Conservation (phyloP, 1,140 invertebrate genomes). For the Drosophila takahashii region DNA sequence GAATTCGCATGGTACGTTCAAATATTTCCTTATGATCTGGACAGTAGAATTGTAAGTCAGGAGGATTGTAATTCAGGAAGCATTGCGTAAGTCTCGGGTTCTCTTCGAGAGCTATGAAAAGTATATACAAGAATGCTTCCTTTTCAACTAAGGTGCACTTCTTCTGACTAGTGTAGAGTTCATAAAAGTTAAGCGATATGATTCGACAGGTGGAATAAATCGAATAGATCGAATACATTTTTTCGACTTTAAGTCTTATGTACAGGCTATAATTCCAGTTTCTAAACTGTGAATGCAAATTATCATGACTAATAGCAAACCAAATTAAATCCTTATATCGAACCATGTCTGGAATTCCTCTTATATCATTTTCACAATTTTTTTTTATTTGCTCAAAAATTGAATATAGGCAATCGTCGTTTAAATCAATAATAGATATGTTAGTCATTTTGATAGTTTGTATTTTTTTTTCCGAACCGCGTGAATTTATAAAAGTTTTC, state of each 20-base stretch:
- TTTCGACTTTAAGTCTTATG: not conserved
- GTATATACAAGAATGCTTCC: too few species aligned
- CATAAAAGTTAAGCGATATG: too few species aligned
- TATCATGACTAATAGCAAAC: not conserved
- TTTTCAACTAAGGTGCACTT: too few species aligned
- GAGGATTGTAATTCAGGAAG: too few species aligned
- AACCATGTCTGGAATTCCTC: not conserved
- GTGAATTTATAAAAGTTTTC: not conserved
- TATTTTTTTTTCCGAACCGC: not conserved
- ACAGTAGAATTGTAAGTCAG: too few species aligned
- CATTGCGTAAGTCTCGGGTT: too few species aligned
- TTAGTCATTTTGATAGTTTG: not conserved
- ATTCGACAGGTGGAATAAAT: too few species aligned
- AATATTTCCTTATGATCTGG: too few species aligned
- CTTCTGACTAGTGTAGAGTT: too few species aligned
- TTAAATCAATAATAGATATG: not conserved
- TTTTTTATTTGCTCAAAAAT: slow-evolving; percentile 5
- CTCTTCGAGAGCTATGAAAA: too few species aligned
- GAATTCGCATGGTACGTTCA: too few species aligned
- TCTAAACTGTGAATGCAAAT: not conserved
- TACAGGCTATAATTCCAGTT: not conserved
- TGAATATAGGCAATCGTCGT: not conserved
- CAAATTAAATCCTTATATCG: slow-evolving; percentile 12
- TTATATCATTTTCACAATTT: slow-evolving; percentile 1
- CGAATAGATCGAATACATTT: too few species aligned